A percentile compares a stretch with the other conserved stretches of the same genome.
Conservation (phyloP, 1,140 invertebrate genomes). For the Camponotus vicinus region DNA sequence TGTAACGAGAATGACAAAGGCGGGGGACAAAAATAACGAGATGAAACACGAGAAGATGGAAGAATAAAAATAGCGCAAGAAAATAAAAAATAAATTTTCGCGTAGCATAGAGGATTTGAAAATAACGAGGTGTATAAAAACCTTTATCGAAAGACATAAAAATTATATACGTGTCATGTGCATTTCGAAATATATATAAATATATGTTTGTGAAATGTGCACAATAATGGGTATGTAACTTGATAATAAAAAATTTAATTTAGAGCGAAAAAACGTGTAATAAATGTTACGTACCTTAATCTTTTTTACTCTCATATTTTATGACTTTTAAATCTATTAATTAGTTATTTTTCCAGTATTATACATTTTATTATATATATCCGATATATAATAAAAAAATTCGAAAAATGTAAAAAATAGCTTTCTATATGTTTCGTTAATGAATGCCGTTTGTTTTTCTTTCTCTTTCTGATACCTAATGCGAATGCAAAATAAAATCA, state of each 20-base stretch:
- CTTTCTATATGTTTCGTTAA: neutral
- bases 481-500: neutral
- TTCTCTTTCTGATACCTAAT: no score
- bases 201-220: neutral
- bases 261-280: neutral
- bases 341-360: neutral
- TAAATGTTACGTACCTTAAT: neutral
- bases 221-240: neutral
- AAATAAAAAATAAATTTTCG: neutral
- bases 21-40: neutral
- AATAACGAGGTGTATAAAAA: neutral
- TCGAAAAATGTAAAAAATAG: neutral
- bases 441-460: neutral
- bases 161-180: neutral
- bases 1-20: neutral
- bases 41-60: neutral
- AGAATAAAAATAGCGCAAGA: neutral
- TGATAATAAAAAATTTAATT: constrained; percentile 5
- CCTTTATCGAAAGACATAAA: neutral
- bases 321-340: neutral
- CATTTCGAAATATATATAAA: neutral
- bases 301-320: neutral
- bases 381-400: neutral
- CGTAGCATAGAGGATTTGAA: neutral
- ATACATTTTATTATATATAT: neutral